A percentile compares a stretch with the other conserved stretches of the same genome.
These are phyloP conservation scores for Onthophagus taurus DNA, from an alignment of 1,140 invertebrate genomes.

Conservation along the genomic window DNA sequence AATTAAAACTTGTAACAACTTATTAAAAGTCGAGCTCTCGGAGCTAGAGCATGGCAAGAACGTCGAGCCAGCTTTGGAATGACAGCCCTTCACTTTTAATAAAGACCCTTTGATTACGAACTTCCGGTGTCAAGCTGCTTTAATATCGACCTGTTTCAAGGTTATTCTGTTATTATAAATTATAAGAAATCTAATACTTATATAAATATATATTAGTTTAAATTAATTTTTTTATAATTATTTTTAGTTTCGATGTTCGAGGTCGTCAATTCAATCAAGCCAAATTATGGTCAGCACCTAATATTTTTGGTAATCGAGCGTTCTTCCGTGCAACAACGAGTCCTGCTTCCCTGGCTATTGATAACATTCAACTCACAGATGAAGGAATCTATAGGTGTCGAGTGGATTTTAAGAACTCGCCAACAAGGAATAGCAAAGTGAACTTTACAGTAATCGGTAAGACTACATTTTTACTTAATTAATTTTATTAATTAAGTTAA, in stretches of 20 bases:
- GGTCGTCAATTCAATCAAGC: conserved; percentile 60
- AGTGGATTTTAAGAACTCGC: conserved; percentile 80
- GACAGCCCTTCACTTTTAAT: too few species aligned
- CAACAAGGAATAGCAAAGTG: conserved; percentile 74
- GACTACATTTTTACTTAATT: conserved; percentile 33
- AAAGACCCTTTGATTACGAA: too few species aligned
- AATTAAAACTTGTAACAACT: too few species aligned
- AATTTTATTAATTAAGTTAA: not conserved
- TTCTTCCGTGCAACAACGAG: conserved; percentile 59
- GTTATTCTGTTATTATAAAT: too few species aligned
- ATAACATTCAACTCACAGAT: conserved; percentile 60
- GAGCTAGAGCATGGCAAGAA: too few species aligned
- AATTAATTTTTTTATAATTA: not conserved
- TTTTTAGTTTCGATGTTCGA: conserved; percentile 70
- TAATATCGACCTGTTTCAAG: too few species aligned
- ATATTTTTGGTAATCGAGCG: conserved; percentile 67
- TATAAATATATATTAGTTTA: too few species aligned
- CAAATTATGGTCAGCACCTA: conserved; percentile 67
- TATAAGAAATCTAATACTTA: too few species aligned
- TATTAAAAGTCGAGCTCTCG: too few species aligned
- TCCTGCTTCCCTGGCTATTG: conserved; percentile 62
- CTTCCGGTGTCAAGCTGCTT: too few species aligned
- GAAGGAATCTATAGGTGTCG: conserved; percentile 77
- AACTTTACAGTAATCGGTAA: conserved; percentile 81
- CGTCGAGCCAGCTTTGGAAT: too few species aligned